These are phyloP conservation scores for Xyrauchen texanus DNA, from an alignment of 2,113 vertebrate species.

Conservation along the genomic window DNA sequence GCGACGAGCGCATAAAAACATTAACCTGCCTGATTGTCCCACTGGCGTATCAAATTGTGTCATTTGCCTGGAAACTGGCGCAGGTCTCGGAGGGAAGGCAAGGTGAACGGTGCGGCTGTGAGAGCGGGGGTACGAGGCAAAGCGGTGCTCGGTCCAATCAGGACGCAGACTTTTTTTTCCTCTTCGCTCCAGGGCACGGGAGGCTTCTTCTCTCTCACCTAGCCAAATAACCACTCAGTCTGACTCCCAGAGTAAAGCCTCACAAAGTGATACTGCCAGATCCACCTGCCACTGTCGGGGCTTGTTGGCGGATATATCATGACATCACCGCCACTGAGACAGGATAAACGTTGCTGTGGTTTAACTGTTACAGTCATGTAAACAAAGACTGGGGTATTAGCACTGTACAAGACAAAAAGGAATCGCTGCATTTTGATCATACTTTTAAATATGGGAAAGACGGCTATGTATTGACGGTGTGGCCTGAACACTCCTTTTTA, in stretches of 20 bases:
- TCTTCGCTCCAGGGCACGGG: conserved; percentile 61
- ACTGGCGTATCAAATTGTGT: conserved; percentile 76
- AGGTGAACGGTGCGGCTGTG: conserved; percentile 67
- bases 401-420: neutral
- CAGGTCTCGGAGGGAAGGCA: conserved; percentile 75
- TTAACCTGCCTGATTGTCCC: conserved; percentile 77
- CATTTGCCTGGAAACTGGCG: conserved; percentile 80
- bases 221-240: conserved; percentile 69
- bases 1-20: conserved; percentile 74
- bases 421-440: neutral
- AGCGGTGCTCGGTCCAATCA: conserved; percentile 71
- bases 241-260: conserved; percentile 63
- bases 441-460: neutral
- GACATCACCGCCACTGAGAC: conserved; percentile 52
- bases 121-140: too few species aligned
- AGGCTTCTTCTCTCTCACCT: conserved; percentile 69
- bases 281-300: conserved; percentile 63
- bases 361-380: conserved; percentile 34
- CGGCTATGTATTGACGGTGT: neutral
- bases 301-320: conserved; percentile 51
- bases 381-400: conserved; percentile 38
- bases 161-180: conserved; percentile 44
- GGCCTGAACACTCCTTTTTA: neutral
- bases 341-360: conserved; percentile 53
- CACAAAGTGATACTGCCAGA: conserved; percentile 63